A percentile compares a stretch with the other conserved stretches of the same genome.
Evolutionary conservation across 2,888 invertebrate genomes (phyloP).

Genomic region (Rambutsinella grinnellia): DNA sequence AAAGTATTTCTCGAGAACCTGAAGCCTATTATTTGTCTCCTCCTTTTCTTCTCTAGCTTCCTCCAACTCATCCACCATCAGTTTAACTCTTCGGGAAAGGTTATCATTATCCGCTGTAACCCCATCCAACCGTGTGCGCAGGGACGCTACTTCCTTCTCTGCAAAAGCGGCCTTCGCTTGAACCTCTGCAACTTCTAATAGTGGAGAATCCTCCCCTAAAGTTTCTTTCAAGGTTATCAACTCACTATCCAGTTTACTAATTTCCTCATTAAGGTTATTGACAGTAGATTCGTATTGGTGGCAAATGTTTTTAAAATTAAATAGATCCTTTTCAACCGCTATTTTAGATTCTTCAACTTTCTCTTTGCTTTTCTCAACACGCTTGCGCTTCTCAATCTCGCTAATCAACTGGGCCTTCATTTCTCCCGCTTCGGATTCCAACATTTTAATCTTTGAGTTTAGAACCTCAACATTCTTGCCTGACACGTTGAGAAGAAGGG

Average conservation of each 20-base stretch:
- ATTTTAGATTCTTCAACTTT: constrained; percentile 36
- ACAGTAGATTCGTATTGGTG: constrained; percentile 64
- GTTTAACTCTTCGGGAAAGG: constrained; percentile 55
- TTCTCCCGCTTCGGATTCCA: constrained; percentile 56
- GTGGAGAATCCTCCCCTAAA: constrained; percentile 64
- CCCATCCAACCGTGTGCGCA: constrained; percentile 58
- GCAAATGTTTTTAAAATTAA: constrained; percentile 58
- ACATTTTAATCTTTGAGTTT: constrained; percentile 34
- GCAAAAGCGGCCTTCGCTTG: constrained; percentile 56
- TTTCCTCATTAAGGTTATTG: constrained; percentile 57
- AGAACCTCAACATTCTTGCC: constrained; percentile 58
- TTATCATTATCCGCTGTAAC: constrained; percentile 60
- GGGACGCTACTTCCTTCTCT: constrained; percentile 52
- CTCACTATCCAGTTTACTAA: constrained; percentile 63
- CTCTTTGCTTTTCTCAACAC: constrained; percentile 30
- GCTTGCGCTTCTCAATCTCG: constrained; percentile 52
- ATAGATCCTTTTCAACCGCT: constrained; percentile 50
- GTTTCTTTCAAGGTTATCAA: constrained; percentile 60
- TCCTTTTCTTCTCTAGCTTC: constrained; percentile 53
- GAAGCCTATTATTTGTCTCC: constrained; percentile 60
- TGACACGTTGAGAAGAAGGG: constrained; percentile 56
- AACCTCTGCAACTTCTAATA: constrained; percentile 64
- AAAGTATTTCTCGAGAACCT: constrained; percentile 64
- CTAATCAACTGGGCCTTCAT: constrained; percentile 50
- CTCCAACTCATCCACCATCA: constrained; percentile 41